Conservation (phyloP, 2,888 invertebrate species). For the Tortrix viridana region DNA sequence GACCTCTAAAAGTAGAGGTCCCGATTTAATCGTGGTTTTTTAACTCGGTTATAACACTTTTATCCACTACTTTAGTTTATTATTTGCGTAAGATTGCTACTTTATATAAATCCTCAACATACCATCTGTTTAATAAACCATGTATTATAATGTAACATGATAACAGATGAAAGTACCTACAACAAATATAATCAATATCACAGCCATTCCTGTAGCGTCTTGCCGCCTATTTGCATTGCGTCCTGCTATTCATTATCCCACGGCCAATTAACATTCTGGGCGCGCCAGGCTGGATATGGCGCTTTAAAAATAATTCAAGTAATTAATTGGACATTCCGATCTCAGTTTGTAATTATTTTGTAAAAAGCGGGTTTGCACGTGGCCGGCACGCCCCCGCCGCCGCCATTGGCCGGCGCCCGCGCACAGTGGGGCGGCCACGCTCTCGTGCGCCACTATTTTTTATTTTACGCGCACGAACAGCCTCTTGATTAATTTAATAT, state of each 20-base stretch:
- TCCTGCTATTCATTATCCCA: slow-evolving; percentile 39
- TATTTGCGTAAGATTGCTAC: no score
- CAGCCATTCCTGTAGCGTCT: no score
- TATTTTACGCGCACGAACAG: slow-evolving; percentile 61
- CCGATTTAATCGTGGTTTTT: no score
- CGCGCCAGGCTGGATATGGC: slow-evolving; percentile 38
- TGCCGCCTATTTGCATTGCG: slow-evolving; percentile 4
- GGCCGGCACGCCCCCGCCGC: slow-evolving; percentile 44
- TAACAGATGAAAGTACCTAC: no score
- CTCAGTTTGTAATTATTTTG: slow-evolving; percentile 60
- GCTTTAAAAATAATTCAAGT: slow-evolving; percentile 61
- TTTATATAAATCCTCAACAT: no score
- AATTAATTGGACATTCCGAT: slow-evolving; percentile 69
- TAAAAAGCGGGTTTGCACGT: slow-evolving; percentile 61
- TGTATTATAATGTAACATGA: no score
- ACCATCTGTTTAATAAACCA: no score
- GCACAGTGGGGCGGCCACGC: slow-evolving; percentile 51
- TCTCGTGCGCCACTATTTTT: slow-evolving; percentile 53
- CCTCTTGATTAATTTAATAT: slow-evolving; percentile 78
- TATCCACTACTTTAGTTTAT: no score
- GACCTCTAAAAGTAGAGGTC: no score
- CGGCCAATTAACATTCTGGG: slow-evolving; percentile 57
- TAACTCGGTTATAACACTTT: no score
- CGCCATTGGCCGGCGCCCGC: slow-evolving; percentile 54
- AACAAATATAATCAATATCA: no score